Conservation (phyloP, 2,113 vertebrate species). For the Centrocercus urophasianus region DNA sequence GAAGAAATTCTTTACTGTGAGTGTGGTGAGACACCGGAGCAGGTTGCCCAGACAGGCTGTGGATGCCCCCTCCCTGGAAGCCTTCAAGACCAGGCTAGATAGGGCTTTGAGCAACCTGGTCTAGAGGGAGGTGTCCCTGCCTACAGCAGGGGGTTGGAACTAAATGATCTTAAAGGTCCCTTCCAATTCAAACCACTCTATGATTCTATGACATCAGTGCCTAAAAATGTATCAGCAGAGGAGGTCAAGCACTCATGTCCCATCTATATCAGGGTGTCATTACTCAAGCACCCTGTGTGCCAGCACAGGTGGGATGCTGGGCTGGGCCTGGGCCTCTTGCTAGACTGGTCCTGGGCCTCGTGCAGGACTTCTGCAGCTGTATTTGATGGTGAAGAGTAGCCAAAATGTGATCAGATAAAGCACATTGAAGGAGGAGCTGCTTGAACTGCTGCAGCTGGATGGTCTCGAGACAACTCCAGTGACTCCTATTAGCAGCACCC, state of each 20-base stretch:
- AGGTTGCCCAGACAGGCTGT: no score
- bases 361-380: background rate
- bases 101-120: no score
- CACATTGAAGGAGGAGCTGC: background rate
- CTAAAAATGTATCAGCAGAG: background rate
- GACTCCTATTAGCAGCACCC: background rate
- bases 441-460: background rate
- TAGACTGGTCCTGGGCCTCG: background rate
- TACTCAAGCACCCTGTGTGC: background rate
- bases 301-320: rapidly evolving
- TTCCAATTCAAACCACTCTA: no score
- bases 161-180: no score
- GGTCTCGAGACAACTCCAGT: rapidly evolving
- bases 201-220: background rate
- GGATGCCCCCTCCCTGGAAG: no score
- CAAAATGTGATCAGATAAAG: background rate
- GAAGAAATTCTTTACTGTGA: no score
- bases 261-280: background rate
- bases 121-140: no score
- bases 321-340: background rate
- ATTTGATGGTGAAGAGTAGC: background rate
- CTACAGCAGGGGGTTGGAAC: no score
- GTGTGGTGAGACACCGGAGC: no score
- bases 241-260: rapidly evolving
- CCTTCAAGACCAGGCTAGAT: no score